Evolutionary conservation across 2,888 invertebrate genomes (phyloP), one percentile per base, ranked within the genome.

Genomic region (Meloe dianella): DNA sequence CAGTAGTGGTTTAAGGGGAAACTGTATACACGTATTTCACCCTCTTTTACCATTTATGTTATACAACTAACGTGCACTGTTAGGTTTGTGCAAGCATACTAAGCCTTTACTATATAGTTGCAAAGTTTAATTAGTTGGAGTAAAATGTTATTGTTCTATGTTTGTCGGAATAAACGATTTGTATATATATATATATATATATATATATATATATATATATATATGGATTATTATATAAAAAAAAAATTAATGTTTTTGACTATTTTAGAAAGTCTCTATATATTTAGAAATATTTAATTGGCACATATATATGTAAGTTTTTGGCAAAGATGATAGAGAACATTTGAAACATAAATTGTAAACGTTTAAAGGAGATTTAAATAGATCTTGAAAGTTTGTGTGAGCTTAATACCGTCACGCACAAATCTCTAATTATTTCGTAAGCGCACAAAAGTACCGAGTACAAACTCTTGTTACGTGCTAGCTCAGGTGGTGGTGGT

Each of bases 81-180:
- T 47, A 20, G 20, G 47, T 47, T 47, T 47, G 20, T 77, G 74
- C 76, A 76, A 75, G 77, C 77, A 76, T 79, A 77, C 82, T 82
- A 82, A 83, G 83, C 82, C 82, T 78, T 51, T 75, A 80, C 80
- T 81, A n/a, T n/a, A n/a, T n/a, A 83, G 83, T 83, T 83, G 82
- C 81, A 83, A 84, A 84, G 81, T 84, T 84, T 84, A 84, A 84
- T 84, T 84, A 84, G 84, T 83, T 84, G 79, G 79, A 81, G 81
- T 79, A 80, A 79, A 51, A 80, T 79, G 80, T 81, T 81, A 81
- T 81, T 80, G 79, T 77, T 51, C 1, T 41, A n/a, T 41, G 10
- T 41, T 41, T 41, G 41, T 41, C 17, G 5, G 41, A 41, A 41
- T 41, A 41, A 41, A 17, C 8, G 41, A 41, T 38, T 38, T 14